Evolutionary conservation across 2,888 invertebrate species (phyloP), one percentile per base, ranked within the genome.

Genomic region (Xylophagus ater): DNA sequence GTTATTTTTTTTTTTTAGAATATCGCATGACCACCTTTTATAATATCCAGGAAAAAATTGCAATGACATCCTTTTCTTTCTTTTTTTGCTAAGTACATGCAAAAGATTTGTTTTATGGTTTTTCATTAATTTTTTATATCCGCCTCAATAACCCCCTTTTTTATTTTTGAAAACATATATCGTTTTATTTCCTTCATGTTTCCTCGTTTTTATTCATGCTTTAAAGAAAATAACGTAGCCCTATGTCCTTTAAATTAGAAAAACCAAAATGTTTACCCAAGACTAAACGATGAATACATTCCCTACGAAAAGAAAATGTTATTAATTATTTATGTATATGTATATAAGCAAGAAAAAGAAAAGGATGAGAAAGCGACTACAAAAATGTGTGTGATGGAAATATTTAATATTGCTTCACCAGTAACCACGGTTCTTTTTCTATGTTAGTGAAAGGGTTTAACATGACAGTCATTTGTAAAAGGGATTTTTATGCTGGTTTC

Each of bases 61-160:
- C 13, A 30, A 15, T 30, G n/a, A 32, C 32, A 32, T 32, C 32
- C 18, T 19, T 19, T n/a, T n/a, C n/a, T n/a, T n/a, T n/a, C n/a
- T n/a, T n/a, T n/a, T n/a, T n/a, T n/a, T n/a, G n/a, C n/a, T 32
- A 19, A 19, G 32, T 18, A 32, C 32, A 32, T 30, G 14, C 19
- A 20, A 19, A 19, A 19, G 32, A 32, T 32, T 32, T 32, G 32
- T 32, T 32, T 32, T 32, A 32, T 32, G 32, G 20, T 10, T 19
- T 32, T 32, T 32, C 32, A 32, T 32, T 32, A 32, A 32, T 32
- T 32, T 32, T 32, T n/a, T n/a, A 32, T 17, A 32, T 32, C n/a
- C 19, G 26, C 7, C 5, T 5, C 26, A 26, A 32, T 19, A 19
- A 10, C n/a, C 20, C 30, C 32, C 32, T 32, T 32, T 32, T 13